phyloP scores from a whole-genome alignment of 2,113 vertebrate genomes.

The Oncorhynchus nerka region DNA sequence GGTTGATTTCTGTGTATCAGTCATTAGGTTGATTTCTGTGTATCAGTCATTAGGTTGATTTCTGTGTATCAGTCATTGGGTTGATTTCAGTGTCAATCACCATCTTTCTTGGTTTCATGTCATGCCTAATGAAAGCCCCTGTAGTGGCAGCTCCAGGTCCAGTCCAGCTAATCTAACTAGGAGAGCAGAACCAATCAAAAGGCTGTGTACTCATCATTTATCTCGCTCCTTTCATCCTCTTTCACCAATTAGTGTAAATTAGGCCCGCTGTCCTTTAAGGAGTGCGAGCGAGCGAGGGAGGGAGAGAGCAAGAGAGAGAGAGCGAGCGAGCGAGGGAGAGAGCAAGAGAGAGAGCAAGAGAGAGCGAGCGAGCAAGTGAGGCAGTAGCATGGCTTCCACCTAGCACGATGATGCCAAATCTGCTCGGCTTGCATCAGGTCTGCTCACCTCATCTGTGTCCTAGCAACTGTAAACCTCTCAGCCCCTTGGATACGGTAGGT shows the following conservation, averaged over 20 bases:
- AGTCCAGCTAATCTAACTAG: neutral
- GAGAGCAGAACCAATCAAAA: too few relatives aligned
- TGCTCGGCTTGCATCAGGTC: slow-evolving; percentile 29
- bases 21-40: too few relatives aligned
- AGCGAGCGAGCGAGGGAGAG: too few relatives aligned
- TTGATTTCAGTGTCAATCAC: neutral
- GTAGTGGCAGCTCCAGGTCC: neutral
- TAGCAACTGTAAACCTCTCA: slow-evolving; percentile 35
- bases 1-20: too few relatives aligned
- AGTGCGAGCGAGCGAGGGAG: too few relatives aligned
- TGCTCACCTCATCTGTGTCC: slow-evolving; percentile 37
- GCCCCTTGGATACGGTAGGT: slow-evolving; percentile 10
- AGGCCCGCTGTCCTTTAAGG: too few relatives aligned
- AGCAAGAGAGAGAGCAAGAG: too few relatives aligned
- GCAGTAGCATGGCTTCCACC: neutral
- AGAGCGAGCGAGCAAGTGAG: too few relatives aligned
- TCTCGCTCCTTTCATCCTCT: slow-evolving; percentile 42
- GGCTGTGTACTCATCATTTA: slow-evolving; percentile 35
- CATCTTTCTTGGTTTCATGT: neutral
- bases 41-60: too few relatives aligned
- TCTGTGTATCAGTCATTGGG: neutral
- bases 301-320: too few relatives aligned
- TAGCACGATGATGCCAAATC: neutral
- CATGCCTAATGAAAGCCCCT: neutral
- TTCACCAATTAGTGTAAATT: slow-evolving; percentile 36